Base-by-base conservation (phyloP, 1,140 invertebrate species). In the Nephila pilipes region DNA sequence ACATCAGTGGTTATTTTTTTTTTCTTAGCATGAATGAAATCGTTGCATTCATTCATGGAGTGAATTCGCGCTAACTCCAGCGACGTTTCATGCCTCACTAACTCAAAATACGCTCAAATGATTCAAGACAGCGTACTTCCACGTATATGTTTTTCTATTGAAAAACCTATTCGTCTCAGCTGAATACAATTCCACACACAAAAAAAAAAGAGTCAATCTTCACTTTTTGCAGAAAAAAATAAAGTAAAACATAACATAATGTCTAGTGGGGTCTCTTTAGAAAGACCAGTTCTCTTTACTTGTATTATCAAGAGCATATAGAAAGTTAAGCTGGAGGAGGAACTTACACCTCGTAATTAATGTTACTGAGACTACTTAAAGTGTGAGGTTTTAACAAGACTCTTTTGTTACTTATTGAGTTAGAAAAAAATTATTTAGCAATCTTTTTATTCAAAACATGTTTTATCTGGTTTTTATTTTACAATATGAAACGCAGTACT, bases 81-180 rank as follows among this genome's bases (percentile, higher is more conserved):
- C 60, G 85, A 60, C 85, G 58, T 87, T 87, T 87, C 85, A 87
- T 36, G 85, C 85, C 85, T 87, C 85, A 87, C 55, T 87, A 60
- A 60, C 58, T 60, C 58, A 60, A 87, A 87, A 87, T 87, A 87
- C 85, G 57, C 85, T 60, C 85, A 87, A 60, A 87, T 60, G 85
- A 54, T 54, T 87, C 85, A 58, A 87, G 57, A 29, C 85, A n/a
- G 46, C 85, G 57, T 87, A 87, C 58, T 87, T 87, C 81, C 81
- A 83, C 81, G 22, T 83, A 83, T 83, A 54, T 83, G 46, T 29
- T 55, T 87, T 58, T 87, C 55, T 87, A 87, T 87, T 87, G 55
- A 87, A 87, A 87, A 87, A 85, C 83, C 32, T 32, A 54, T 87
- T 87, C 58, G 85, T 58, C 58, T 60, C 85, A 60, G 85, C 29